Percentiles rank a stretch among this genome's conserved stretches.
Evolutionary conservation across 2,888 invertebrate species (phyloP).

Genomic region (Xestia c-nigrum): DNA sequence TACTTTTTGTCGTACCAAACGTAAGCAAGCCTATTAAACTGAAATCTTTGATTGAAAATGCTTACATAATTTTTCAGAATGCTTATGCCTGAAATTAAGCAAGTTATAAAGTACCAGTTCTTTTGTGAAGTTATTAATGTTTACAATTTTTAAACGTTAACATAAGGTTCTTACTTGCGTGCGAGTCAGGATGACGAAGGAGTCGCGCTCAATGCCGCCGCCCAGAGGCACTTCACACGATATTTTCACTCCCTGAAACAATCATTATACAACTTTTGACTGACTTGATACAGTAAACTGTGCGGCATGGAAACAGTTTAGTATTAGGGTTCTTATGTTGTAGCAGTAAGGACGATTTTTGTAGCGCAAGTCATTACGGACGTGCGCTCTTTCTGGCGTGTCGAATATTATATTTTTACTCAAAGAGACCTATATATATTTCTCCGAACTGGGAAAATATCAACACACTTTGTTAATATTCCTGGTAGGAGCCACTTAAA

Average conservation of each 20-base stretch:
- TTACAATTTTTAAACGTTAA: neutral
- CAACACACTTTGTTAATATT: neutral
- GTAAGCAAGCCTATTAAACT: neutral
- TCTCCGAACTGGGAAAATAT: neutral
- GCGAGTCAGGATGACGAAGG: constrained; percentile 69
- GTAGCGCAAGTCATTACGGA: neutral
- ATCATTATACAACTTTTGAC: neutral
- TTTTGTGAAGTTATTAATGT: neutral
- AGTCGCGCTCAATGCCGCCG: constrained; percentile 63
- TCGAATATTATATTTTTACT: neutral
- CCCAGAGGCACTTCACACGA: constrained; percentile 77
- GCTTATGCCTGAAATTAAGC: neutral
- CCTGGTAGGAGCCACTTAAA: neutral
- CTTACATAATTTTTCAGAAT: neutral
- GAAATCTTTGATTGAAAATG: neutral
- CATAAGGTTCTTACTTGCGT: constrained; percentile 70
- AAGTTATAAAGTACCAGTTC: neutral
- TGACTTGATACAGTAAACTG: neutral
- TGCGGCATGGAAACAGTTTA: neutral
- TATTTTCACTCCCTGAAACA: constrained; percentile 77
- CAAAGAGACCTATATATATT: neutral
- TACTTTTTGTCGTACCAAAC: neutral
- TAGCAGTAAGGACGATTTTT: neutral
- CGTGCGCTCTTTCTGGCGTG: neutral
- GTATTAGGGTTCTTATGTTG: neutral